Conservation (phyloP, 2,113 vertebrate genomes). For the Oryzias woworae region DNA sequence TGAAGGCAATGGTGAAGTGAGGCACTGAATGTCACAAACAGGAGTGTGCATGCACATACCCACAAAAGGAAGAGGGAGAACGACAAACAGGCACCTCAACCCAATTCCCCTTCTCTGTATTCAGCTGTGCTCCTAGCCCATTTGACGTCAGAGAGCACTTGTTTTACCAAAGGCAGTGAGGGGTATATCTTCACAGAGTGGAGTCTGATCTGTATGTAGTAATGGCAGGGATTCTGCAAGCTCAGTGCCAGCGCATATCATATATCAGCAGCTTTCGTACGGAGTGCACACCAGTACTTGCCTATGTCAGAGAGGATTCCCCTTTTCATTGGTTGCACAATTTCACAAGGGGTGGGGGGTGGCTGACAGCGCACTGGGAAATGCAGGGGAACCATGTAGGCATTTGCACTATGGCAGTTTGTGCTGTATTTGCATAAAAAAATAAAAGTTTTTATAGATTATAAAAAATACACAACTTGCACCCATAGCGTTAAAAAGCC, state of each 20-base stretch:
- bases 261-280: conserved; percentile 43
- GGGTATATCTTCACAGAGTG: conserved; percentile 42
- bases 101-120: conserved; percentile 65
- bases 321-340: conserved; percentile 61
- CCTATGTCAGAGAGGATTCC: conserved; percentile 74
- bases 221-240: conserved; percentile 45
- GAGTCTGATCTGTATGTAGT: conserved; percentile 29
- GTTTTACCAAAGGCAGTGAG: conserved; percentile 57
- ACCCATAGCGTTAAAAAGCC: not conserved
- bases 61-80: conserved; percentile 52
- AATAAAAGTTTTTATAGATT: not conserved
- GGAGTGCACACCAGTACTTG: conserved; percentile 40
- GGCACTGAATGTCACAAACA: conserved; percentile 29
- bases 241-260: conserved; percentile 53
- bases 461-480: accelerated
- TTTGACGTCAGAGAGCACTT: conserved; percentile 67
- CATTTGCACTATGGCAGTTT: not conserved
- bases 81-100: conserved; percentile 45
- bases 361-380: conserved; percentile 20
- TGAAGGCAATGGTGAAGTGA: conserved; percentile 57
- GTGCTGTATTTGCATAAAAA: conserved; percentile 4
- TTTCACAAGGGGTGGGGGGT: conserved; percentile 33
- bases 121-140: conserved; percentile 44
- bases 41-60: conserved; percentile 37
- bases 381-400: conserved; percentile 9